phyloP scores from a whole-genome alignment of 2,888 invertebrate genomes.

The Nymphalis urticae region DNA sequence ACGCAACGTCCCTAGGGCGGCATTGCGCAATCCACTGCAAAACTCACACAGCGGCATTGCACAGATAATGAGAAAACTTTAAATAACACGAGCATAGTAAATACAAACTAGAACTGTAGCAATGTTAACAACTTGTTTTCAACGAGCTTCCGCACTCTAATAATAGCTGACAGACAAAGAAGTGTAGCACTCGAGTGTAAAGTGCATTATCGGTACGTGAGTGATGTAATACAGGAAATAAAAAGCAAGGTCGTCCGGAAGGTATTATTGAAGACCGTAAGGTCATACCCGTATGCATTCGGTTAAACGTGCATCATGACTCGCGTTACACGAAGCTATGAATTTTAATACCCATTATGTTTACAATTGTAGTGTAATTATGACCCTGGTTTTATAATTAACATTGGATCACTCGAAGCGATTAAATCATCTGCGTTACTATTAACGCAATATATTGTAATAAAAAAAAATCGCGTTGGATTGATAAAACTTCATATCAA shows the following conservation, averaged over 20 bases:
- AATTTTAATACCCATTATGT: conserved; percentile 44
- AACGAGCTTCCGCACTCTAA: conserved; percentile 33
- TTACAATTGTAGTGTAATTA: conserved; percentile 38
- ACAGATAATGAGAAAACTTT: conserved; percentile 30
- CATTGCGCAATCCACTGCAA: conserved; percentile 71
- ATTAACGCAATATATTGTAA: conserved; percentile 27
- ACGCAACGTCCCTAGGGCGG: conserved; percentile 67
- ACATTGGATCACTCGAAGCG: conserved; percentile 23
- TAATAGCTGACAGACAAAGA: conserved; percentile 51
- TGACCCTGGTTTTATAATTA: conserved; percentile 36
- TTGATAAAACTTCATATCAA: neutral
- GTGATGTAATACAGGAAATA: conserved; percentile 78
- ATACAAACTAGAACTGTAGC: conserved; percentile 18
- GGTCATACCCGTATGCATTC: conserved; percentile 63
- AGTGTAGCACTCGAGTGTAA: conserved; percentile 53
- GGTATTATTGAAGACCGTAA: conserved; percentile 58
- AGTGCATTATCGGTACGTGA: conserved; percentile 60
- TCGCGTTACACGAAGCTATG: conserved; percentile 38
- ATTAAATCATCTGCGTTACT: conserved; percentile 37
- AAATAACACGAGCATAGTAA: conserved; percentile 20
- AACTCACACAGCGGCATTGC: conserved; percentile 38
- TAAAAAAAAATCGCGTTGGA: too few species aligned
- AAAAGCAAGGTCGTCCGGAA: conserved; percentile 73
- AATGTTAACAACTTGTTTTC: conserved; percentile 20
- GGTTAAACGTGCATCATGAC: conserved; percentile 58